Percentiles rank a stretch among this genome's conserved stretches.
These are phyloP conservation scores for Ischnura elegans DNA, from an alignment of 2,888 invertebrate genomes.

Conservation along the genomic window DNA sequence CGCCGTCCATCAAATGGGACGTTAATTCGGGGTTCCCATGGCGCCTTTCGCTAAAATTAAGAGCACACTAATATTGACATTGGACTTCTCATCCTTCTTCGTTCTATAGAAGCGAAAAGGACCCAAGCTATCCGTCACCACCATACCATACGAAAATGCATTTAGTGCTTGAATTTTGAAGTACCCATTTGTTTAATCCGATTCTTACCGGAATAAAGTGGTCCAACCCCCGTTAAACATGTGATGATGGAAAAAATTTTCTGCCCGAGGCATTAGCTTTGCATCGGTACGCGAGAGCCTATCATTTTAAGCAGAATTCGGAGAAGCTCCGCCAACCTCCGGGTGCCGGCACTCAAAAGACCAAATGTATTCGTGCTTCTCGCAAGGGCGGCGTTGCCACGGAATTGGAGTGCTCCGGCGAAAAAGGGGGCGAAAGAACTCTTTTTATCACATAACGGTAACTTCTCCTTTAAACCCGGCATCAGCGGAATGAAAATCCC, in stretches of 20 bases:
- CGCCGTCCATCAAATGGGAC: too few species aligned
- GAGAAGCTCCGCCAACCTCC: background rate
- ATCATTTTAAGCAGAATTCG: background rate
- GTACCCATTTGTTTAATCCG: too few species aligned
- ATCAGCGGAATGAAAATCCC: slow-evolving; percentile 31
- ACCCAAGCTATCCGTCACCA: too few species aligned
- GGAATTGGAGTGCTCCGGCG: background rate
- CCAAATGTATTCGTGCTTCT: background rate
- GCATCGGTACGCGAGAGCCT: background rate
- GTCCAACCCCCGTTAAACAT: too few species aligned
- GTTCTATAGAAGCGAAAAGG: too few species aligned
- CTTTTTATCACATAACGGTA: slow-evolving; percentile 20
- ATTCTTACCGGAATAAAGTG: too few species aligned
- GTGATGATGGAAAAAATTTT: background rate
- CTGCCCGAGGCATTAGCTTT: background rate
- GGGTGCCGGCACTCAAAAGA: background rate
- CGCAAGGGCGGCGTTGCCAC: background rate
- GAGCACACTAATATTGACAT: too few species aligned
- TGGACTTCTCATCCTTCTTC: too few species aligned
- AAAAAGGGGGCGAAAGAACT: background rate
- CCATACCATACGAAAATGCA: too few species aligned
- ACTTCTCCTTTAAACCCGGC: slow-evolving; percentile 28
- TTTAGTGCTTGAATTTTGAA: too few species aligned
- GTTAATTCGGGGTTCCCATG: too few species aligned
- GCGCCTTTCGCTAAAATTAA: too few species aligned